Evolutionary conservation across 2,113 vertebrate genomes (phyloP), one percentile per base, ranked within the genome.

Genomic region (Bagarius yarrelli): DNA sequence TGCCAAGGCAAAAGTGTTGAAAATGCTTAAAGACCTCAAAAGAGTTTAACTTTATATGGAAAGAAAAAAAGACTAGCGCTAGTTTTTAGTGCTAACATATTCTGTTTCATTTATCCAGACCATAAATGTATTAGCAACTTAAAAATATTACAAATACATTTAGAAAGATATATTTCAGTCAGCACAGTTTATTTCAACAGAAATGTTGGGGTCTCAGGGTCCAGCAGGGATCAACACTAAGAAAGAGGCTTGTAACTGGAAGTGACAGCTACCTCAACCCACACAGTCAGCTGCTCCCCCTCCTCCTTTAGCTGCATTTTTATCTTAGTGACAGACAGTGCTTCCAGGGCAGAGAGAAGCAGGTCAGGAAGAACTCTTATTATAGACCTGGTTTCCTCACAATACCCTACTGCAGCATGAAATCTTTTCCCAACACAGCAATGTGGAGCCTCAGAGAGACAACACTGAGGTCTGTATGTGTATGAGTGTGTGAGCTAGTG

Each of bases 281-380:
- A 55, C 32, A 60, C 57, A 52, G 15, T 47, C 57, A 56, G 76
- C 76, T 82, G 81, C 84, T 73, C 78, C 81, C 78, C 81, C 50
- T 76, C 57, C 83, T 88, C 78, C 86, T 86, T 83, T 79, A 84
- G 82, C 78, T 81, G 47, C 27, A 40, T 82, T 86, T 79, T 90
- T 83, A 85, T 83, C 78, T 84, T 79, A 86, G 67, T 52, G 80
- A 86, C 83, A 85, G 57, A 88, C 78, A 87, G 85, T 63, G 78
- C 83, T 86, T 80, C 64, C 72, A 88, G 86, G 67, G 75, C 86
- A 80, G 67, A 80, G 63, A 86, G 80, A 85, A 72, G 81, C 70
- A 66, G 86, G 81, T 85, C 57, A 76, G 80, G 70, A 78, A 80
- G 69, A 53, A 30, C 56, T 78, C 83, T 86, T 87, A 82, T 87